phyloP scores from a whole-genome alignment of 2,113 vertebrate genomes.

The Zosterops pallidus region DNA sequence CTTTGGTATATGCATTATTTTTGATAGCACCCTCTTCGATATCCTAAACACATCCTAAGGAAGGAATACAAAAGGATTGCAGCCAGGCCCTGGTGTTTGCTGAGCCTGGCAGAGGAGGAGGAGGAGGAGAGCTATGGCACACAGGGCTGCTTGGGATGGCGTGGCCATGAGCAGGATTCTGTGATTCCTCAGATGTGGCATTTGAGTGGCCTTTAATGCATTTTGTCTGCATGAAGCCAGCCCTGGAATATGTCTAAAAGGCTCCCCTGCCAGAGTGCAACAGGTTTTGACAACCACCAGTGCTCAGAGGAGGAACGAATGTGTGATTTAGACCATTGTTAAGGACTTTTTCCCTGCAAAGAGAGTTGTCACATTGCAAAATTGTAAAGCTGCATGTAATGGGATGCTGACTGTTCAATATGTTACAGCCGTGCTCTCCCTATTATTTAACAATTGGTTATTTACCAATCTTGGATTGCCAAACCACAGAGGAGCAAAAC shows the following conservation, averaged over 20 bases:
- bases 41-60: neutral
- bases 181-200: neutral
- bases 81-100: neutral
- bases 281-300: conserved; percentile 11
- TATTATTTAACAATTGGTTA: neutral
- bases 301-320: neutral
- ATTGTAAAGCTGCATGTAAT: neutral
- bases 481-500: neutral
- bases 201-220: conserved; percentile 28
- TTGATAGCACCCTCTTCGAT: neutral
- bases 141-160: neutral
- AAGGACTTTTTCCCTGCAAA: neutral
- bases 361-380: conserved; percentile 25
- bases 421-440: neutral
- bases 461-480: neutral
- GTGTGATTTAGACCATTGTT: conserved; percentile 18
- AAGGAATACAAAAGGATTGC: neutral
- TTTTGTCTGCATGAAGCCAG: conserved; percentile 43
- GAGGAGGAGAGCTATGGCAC: neutral
- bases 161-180: neutral
- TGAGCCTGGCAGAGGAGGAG: neutral
- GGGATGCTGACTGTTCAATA: neutral
- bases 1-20: neutral
- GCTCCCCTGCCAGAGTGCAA: conserved; percentile 21
- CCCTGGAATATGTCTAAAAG: conserved; percentile 17